These are phyloP conservation scores for Drosophila orena DNA, from an alignment of 1,140 invertebrate species.

Conservation along the genomic window DNA sequence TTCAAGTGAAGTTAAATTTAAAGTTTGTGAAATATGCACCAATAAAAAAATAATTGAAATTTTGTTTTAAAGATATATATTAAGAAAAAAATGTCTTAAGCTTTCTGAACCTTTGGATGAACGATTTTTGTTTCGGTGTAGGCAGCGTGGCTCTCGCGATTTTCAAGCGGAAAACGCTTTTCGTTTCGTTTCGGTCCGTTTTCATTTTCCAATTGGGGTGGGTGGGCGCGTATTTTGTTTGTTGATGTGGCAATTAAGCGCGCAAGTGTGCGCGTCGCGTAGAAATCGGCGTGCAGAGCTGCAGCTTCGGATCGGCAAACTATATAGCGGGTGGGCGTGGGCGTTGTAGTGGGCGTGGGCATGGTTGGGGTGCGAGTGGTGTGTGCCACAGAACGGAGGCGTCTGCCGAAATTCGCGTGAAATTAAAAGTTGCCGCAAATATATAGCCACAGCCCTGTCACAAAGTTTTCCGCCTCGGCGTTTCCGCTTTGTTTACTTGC, in stretches of 20 bases:
- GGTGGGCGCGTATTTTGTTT: slow-evolving; percentile 39
- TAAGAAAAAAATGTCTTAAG: no score
- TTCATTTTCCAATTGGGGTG: slow-evolving; percentile 29
- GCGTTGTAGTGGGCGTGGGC: not conserved
- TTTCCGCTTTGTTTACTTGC: slow-evolving; percentile 52
- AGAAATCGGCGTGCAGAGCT: slow-evolving; percentile 42
- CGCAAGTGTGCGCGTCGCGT: slow-evolving; percentile 47
- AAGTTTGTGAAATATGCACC: no score
- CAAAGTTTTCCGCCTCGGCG: slow-evolving; percentile 58
- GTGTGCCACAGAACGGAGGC: slow-evolving; percentile 8
- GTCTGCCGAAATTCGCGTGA: slow-evolving; percentile 44
- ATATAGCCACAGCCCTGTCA: slow-evolving; percentile 49
- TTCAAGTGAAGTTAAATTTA: no score
- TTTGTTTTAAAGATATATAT: no score
- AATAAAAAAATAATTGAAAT: no score
- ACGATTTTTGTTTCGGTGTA: not conserved
- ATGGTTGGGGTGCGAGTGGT: slow-evolving; percentile 4
- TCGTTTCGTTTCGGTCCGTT: slow-evolving; percentile 25
- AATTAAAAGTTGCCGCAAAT: slow-evolving; percentile 67
- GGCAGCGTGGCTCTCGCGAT: slow-evolving; percentile 6
- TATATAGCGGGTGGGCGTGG: slow-evolving; percentile 4
- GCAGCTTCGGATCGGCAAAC: slow-evolving; percentile 20
- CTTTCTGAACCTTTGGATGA: no score
- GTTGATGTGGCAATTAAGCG: slow-evolving; percentile 56
- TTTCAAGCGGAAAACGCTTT: slow-evolving; percentile 43